A percentile compares a stretch with the other conserved stretches of the same genome.
phyloP scores from a whole-genome alignment of 2,113 vertebrate species.

The Parotia lawesii region DNA sequence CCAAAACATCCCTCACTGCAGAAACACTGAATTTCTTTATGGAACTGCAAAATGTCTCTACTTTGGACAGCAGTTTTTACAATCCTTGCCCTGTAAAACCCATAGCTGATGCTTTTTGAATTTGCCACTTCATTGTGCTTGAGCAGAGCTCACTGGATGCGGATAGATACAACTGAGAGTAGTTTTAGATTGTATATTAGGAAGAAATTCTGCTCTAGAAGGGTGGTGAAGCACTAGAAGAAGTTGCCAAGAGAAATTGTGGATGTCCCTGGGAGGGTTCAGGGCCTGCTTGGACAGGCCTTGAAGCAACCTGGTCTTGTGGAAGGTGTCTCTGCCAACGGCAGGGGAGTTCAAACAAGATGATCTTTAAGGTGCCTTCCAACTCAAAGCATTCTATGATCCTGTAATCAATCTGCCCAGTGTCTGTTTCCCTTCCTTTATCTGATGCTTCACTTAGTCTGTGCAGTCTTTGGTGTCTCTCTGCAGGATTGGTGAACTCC shows the following conservation, averaged over 20 bases:
- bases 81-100: not conserved
- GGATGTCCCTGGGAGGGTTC: not conserved
- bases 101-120: not conserved
- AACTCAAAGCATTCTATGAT: not conserved
- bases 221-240: not conserved
- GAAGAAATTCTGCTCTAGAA: not conserved
- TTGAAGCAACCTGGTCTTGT: not conserved
- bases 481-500: too few species aligned
- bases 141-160: accelerated
- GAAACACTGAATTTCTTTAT: not conserved
- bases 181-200: not conserved
- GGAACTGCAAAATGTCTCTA: not conserved
- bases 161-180: not conserved
- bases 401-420: not conserved
- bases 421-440: not conserved
- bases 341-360: not conserved
- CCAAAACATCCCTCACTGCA: not conserved
- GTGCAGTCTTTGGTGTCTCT: too few species aligned
- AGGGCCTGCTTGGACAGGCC: not conserved
- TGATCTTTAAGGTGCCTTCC: not conserved
- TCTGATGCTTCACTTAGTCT: not conserved
- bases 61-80: not conserved
- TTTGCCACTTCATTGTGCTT: not conserved
- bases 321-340: too few species aligned
- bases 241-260: not conserved